Evolutionary conservation across 2,113 vertebrate genomes (phyloP), one percentile per base, ranked within the genome.

Genomic region (Pseudorectes ferrugineus): DNA sequence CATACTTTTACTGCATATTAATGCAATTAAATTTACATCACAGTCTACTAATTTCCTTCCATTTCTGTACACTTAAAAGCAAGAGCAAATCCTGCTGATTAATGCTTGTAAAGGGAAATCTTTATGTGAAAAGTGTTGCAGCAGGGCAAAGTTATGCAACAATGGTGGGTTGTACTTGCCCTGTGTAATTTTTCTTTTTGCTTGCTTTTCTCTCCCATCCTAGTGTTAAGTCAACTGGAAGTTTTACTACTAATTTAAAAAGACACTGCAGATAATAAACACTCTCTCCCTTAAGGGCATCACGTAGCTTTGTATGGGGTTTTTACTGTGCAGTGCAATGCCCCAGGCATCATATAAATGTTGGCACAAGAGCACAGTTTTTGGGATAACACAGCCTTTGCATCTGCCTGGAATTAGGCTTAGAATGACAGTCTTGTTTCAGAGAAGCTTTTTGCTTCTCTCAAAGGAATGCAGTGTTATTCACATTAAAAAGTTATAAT

Each of bases 11-110:
- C 75, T 95, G 61, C 83, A 79, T 97, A 72, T 95, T 96, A 96
- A 96, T 96, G 85, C 88, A 97, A 93, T 95, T 95, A 95, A 96
- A 97, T 59, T 94, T 59, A 87, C 77, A 93, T 95, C 85, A 54
- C 57, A 88, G 79, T 95, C 87, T 97, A 19, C 68, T 95, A 61
- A 90, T 93, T 97, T 96, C 84, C 54, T 72, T 62, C 81, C 77
- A 80, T 76, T 86, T 72, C 70, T 89, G 54, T 61, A 63, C 35
- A 54, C 36, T 92, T 95, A 81, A 95, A 94, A 80, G n/a, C 62
- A 88, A 58, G 52, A 63, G 57, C 68, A 95, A 96, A 97, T 81
- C 25, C 58, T 58, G 33, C 35, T 76, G 67, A 82, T 92, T 80
- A 65, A 77, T 16, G 5, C 62, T 92, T 75, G 48, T 73, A 84